A percentile compares a stretch with the other conserved stretches of the same genome.
These are phyloP conservation scores for Heliothis subflexa DNA, from an alignment of 1,140 invertebrate species.

Conservation along the genomic window DNA sequence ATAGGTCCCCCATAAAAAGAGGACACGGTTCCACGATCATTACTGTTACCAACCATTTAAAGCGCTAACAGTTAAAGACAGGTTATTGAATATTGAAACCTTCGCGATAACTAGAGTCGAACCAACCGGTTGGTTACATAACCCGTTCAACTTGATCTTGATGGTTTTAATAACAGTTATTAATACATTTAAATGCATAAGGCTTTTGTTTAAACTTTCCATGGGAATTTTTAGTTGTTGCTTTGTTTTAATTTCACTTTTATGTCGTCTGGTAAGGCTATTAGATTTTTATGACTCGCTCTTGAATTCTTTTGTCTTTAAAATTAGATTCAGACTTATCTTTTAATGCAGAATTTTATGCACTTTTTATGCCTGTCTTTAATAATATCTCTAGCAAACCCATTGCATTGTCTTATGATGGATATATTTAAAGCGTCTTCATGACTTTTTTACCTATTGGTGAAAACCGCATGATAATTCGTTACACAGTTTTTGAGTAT, in stretches of 20 bases:
- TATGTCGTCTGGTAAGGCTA: neutral
- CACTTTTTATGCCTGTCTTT: too few species aligned
- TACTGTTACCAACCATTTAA: constrained; percentile 19
- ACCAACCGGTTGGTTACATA: constrained; percentile 30
- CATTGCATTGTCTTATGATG: too few species aligned
- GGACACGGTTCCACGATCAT: constrained; percentile 10
- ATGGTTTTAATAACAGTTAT: constrained; percentile 10
- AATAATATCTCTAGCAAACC: too few species aligned
- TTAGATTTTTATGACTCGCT: neutral
- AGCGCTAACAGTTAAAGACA: constrained; percentile 3
- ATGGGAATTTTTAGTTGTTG: neutral
- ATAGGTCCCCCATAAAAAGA: neutral
- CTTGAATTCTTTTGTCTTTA: neutral
- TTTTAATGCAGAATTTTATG: too few species aligned
- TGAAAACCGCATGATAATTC: too few species aligned
- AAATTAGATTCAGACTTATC: too few species aligned
- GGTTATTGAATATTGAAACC: constrained; percentile 43
- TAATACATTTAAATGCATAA: constrained; percentile 1
- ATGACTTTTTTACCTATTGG: too few species aligned
- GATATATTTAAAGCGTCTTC: too few species aligned
- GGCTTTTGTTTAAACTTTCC: constrained; percentile 2
- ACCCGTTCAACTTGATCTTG: constrained; percentile 22
- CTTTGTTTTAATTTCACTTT: constrained; percentile 28
- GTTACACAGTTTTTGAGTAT: too few species aligned
- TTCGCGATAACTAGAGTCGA: constrained; percentile 30